A percentile compares a stretch with the other conserved stretches of the same genome.
These are phyloP conservation scores for Subanguina moxae DNA, from an alignment of 1,140 invertebrate genomes.

Conservation along the genomic window DNA sequence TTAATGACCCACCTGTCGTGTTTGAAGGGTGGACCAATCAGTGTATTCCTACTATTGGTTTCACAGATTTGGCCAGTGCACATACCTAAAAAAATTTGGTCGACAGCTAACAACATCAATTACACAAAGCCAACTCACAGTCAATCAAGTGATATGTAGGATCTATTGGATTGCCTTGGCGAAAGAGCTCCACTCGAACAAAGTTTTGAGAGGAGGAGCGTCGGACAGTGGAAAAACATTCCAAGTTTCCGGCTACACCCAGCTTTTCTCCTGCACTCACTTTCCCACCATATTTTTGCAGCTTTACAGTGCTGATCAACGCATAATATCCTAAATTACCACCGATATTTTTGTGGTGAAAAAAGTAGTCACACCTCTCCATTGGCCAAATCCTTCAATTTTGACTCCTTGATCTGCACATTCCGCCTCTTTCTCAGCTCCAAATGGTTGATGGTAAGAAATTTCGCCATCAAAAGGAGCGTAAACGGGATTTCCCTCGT, in stretches of 20 bases:
- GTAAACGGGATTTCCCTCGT: slow-evolving; percentile 32
- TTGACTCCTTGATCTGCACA: slow-evolving; percentile 54
- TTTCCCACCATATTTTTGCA: slow-evolving; percentile 43
- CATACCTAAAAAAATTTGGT: slow-evolving; percentile 46
- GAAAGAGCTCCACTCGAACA: slow-evolving; percentile 47
- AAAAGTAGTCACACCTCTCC: slow-evolving; percentile 39
- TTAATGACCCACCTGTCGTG: slow-evolving; percentile 47
- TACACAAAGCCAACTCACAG: slow-evolving; percentile 36
- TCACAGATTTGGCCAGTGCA: slow-evolving; percentile 60
- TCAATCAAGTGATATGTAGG: slow-evolving; percentile 56
- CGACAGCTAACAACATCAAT: not conserved
- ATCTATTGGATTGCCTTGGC: slow-evolving; percentile 48
- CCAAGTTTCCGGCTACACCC: slow-evolving; percentile 40
- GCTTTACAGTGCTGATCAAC: slow-evolving; percentile 50
- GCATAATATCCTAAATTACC: slow-evolving; percentile 50
- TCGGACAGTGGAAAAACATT: slow-evolving; percentile 17
- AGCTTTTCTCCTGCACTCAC: slow-evolving; percentile 53
- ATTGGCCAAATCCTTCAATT: slow-evolving; percentile 56
- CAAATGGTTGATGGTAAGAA: slow-evolving; percentile 52
- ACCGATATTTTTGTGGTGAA: not conserved
- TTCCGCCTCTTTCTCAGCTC: slow-evolving; percentile 41
- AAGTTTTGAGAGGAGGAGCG: slow-evolving; percentile 38
- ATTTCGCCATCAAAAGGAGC: slow-evolving; percentile 56
- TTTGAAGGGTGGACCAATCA: slow-evolving; percentile 51
- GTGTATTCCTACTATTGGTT: slow-evolving; percentile 49